A percentile compares a stretch with the other conserved stretches of the same genome.
phyloP scores from a whole-genome alignment of 2,888 invertebrate species.

The Drosophila kambysellisi region DNA sequence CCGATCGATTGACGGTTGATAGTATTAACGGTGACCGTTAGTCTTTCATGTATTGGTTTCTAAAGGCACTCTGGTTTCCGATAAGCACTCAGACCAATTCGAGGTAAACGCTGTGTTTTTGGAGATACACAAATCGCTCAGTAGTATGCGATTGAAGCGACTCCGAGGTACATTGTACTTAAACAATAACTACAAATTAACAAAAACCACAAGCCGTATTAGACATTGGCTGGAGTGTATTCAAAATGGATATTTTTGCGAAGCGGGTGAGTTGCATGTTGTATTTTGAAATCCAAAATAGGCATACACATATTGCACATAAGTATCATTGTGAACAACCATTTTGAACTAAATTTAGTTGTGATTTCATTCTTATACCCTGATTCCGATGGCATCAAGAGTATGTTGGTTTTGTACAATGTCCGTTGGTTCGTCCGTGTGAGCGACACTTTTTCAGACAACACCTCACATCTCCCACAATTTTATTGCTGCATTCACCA shows the following conservation, averaged over 20 bases:
- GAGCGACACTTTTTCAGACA: neutral
- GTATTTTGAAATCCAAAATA: neutral
- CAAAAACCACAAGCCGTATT: neutral
- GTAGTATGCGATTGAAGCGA: conserved; percentile 68
- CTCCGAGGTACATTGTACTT: conserved; percentile 48
- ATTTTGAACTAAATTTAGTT: neutral
- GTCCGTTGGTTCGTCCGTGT: neutral
- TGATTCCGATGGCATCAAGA: neutral
- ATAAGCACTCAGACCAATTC: conserved; percentile 64
- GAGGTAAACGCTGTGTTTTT: conserved; percentile 42
- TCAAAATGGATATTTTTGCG: conserved; percentile 45
- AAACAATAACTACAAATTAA: conserved; percentile 8
- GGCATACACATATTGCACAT: neutral
- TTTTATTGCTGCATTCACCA: neutral
- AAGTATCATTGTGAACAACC: neutral
- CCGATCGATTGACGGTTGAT: conserved; percentile 48
- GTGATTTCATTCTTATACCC: neutral
- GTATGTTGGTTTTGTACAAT: neutral
- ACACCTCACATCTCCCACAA: neutral
- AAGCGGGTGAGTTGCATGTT: conserved; percentile 71
- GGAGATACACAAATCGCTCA: conserved; percentile 58
- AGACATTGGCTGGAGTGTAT: conserved; percentile 7
- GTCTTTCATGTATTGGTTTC: conserved; percentile 38
- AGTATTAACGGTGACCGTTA: conserved; percentile 29
- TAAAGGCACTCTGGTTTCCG: conserved; percentile 27